Base-by-base conservation (phyloP, 1,140 invertebrate genomes). In the Drosophila bifasciata region DNA sequence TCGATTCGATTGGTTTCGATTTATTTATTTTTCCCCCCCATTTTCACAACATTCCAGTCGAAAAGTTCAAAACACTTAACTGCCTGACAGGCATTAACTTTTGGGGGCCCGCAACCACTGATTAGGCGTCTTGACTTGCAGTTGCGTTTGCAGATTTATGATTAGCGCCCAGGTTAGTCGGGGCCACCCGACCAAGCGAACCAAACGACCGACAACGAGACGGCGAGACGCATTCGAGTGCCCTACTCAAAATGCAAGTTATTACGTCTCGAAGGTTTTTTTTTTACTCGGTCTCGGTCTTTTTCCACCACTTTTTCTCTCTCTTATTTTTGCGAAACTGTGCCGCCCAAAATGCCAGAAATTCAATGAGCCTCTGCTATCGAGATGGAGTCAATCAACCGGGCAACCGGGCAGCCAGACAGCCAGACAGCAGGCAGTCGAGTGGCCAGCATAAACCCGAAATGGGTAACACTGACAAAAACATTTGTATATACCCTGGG, bases 191-290 rank as follows among this genome's bases (percentile, higher is more conserved):
- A 17, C 19, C 45, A 46, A 74, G 50, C 63, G 36, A 48, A 57
- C 45, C 63, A 39, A 48, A 57, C 45, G n/a, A 57, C 40, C 53
- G 44, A 36, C 17, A 44, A 21, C 40, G 17, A 53, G 9, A 17
- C 15, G 5, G 46, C 59, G n/a, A 78, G 70, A 84, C 80, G 80
- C 77, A 74, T 73, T 57, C 23, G 59, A 66, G 41, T 86, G 81
- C 81, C 81, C 81, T 85, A 85, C 81, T 85, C 81, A 81, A 85
- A 85, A 85, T 86, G 81, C 81, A 85, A 85, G 81, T 86, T 85
- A 85, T 85, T 85, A 86, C 71, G 53, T 66, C 77, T 86, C 76
- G 73, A 86, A 85, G 81, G 81, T 79, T 85, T 64, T 59, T 52
- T 79, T 85, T 64, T 59, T 40, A 15, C 13, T 52, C 7, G 16